phyloP scores from a whole-genome alignment of 2,888 invertebrate species.

The Leptothorax acervorum region DNA sequence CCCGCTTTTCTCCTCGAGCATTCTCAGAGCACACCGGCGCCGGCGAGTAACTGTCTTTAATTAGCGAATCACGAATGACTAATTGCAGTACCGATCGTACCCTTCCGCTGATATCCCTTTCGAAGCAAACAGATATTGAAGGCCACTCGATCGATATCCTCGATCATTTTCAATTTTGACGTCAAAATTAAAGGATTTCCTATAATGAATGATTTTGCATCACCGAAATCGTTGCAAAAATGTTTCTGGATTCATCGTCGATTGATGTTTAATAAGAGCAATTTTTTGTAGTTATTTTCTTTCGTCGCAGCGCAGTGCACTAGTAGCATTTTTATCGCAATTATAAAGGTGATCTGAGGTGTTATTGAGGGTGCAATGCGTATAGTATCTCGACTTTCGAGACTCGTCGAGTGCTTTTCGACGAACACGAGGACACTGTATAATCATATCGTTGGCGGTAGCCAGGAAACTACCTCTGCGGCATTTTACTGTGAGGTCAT shows the following conservation, averaged over 20 bases:
- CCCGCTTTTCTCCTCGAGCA: conserved; percentile 57
- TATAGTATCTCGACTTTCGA: conserved; percentile 81
- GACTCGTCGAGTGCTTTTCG: conserved; percentile 75
- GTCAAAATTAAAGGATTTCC: background rate
- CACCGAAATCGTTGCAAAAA: background rate
- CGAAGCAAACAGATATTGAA: too few species aligned
- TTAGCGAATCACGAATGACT: background rate
- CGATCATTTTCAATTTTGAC: background rate
- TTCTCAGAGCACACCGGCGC: conserved; percentile 8
- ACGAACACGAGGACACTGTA: conserved; percentile 79
- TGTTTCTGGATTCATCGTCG: background rate
- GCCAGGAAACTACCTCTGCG: conserved; percentile 78
- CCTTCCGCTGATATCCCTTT: background rate
- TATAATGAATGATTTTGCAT: background rate
- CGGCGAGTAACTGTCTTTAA: conserved; percentile 17
- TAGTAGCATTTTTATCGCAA: background rate
- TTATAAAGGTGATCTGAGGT: background rate
- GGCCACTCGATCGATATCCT: background rate
- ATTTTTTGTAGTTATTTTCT: background rate
- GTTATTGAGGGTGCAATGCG: background rate
- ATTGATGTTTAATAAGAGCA: background rate
- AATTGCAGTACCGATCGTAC: background rate
- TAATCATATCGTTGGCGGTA: conserved; percentile 76
- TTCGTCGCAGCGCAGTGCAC: background rate
- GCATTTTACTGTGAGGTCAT: conserved; percentile 61